These are phyloP conservation scores for Stegostoma tigrinum DNA, from an alignment of 2,113 vertebrate genomes.

Conservation along the genomic window DNA sequence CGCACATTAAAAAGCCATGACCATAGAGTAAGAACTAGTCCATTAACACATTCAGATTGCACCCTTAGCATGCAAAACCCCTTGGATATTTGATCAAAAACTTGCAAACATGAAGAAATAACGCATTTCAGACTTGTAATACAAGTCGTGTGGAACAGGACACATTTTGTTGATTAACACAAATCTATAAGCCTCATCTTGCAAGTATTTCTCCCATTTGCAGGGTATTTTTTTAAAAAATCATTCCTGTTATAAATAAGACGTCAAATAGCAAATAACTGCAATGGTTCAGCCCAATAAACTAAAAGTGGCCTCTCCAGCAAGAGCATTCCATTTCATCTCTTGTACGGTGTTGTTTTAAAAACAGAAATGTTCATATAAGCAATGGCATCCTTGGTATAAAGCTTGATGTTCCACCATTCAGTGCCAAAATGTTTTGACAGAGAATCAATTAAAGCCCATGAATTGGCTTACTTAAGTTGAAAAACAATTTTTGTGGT, in stretches of 20 bases:
- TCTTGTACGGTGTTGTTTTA: not conserved
- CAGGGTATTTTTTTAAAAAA: not conserved
- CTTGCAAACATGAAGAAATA: not conserved
- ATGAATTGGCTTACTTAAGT: not conserved
- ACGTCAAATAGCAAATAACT: not conserved
- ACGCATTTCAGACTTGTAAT: not conserved
- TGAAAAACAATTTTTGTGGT: not conserved
- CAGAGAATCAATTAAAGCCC: not conserved
- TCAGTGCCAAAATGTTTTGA: not conserved
- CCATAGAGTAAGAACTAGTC: not conserved
- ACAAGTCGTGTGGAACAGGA: not conserved
- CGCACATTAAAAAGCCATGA: not conserved
- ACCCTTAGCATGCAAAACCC: not conserved
- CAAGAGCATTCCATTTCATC: not conserved
- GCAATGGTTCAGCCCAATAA: not conserved
- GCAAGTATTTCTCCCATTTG: not conserved
- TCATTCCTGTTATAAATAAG: not conserved
- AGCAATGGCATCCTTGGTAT: not conserved
- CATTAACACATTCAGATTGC: not conserved
- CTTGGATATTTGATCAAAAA: not conserved
- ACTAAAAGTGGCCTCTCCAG: not conserved
- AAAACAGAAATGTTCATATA: not conserved
- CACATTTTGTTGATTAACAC: not conserved
- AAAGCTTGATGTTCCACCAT: not conserved
- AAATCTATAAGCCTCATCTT: too few species aligned